Evolutionary conservation across 2,113 vertebrate genomes (phyloP).

Genomic region (Maylandia zebra): DNA sequence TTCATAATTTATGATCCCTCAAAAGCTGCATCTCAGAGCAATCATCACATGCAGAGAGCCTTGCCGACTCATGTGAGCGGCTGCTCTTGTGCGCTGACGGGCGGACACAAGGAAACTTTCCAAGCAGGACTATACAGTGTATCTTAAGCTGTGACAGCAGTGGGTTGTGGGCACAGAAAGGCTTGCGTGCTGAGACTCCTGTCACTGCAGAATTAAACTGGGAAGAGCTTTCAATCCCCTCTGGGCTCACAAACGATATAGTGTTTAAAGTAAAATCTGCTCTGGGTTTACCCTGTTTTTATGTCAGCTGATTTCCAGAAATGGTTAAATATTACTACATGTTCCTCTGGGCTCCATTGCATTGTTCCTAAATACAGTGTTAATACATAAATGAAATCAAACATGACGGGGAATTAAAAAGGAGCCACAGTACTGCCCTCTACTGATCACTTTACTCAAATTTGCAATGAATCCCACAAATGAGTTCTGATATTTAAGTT

Average conservation of each 20-base stretch:
- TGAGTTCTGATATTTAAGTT: background rate
- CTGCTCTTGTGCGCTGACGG: background rate
- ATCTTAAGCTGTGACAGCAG: background rate
- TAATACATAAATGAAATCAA: background rate
- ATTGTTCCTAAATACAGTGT: background rate
- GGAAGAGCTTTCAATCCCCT: background rate
- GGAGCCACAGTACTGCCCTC: background rate
- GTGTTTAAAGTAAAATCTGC: background rate
- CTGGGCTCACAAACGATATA: background rate
- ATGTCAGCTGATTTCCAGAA: background rate
- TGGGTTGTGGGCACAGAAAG: background rate
- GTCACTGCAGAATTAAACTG: background rate
- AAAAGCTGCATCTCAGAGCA: conserved; percentile 42
- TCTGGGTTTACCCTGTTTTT: background rate
- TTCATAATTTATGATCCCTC: conserved; percentile 53
- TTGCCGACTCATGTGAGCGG: background rate
- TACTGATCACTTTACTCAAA: background rate
- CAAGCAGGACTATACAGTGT: background rate
- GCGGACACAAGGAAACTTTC: background rate
- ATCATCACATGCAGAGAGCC: conserved; percentile 20
- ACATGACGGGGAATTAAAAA: background rate
- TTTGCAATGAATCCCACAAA: conserved; percentile 3
- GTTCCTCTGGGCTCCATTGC: background rate
- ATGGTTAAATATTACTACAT: background rate
- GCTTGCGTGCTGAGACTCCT: background rate